Base-by-base conservation (phyloP, 2,797 vertebrate species). In the Myotis planiceps region DNA sequence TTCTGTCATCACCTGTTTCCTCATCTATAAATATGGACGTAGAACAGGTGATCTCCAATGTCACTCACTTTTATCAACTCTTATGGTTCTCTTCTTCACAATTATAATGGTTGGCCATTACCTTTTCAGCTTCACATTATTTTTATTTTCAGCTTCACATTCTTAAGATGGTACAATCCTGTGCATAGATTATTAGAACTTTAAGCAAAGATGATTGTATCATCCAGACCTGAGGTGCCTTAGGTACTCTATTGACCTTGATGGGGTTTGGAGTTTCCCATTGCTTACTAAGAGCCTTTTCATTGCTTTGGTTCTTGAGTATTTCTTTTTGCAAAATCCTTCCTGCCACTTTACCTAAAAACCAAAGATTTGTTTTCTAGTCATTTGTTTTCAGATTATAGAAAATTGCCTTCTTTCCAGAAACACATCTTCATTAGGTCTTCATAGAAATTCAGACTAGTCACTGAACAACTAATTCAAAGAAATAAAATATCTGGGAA, bases 171-270 rank as follows among this genome's bases (percentile, higher is more conserved):
- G 97, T 88, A 90, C 83, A 86, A 42, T 58, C 81, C 93, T 98
- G 97, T 96, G 95, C 90, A 97, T 82, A 98, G 98, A 98, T 97
- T 92, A 97, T 97, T 95, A 97, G 98, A 97, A 97, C 97, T 98
- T 98, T 98, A 90, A 98, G 97, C 97, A 97, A 97, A 98, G 98
- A 98, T 97, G 97, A 98, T 32, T 95, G 68, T 37, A n/a, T 95
- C 90, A 84, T 88, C 96, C 75, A 97, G 97, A 98, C 90, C 96
- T 95, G 96, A 98, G 98, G 98, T 98, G 98, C 98, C 98, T 99
- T 99, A 98, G 98, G 98, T 98, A 92, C 97, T 98, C 98, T 98
- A 96, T 18, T 97, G 98, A 99, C 98, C 98, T 98, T 97, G 97
- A 97, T 97, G 95, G 94, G 95, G 78, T 88, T 97, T 96, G 94